Evolutionary conservation across 53 echinoderm and acorn worm genomes (phyloP).

Genomic region (Zoroaster sp.): DNA sequence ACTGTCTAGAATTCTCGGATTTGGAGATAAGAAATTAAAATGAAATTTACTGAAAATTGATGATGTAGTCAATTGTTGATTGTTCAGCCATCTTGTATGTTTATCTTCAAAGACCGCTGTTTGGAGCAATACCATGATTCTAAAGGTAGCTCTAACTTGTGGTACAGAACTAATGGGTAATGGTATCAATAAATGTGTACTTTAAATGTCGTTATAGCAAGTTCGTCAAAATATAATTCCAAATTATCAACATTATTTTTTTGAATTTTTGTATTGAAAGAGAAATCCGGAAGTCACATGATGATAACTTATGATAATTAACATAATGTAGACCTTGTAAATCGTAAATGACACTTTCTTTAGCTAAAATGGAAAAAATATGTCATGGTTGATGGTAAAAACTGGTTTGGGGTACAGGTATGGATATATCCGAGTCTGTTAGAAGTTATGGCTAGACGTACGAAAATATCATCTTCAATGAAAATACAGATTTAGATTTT

Average conservation of each 20-base stretch:
- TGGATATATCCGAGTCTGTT: neutral
- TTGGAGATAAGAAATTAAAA: no score
- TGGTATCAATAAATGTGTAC: neutral
- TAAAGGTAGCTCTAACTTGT: neutral
- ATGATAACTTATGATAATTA: neutral
- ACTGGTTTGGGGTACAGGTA: neutral
- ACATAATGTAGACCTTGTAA: neutral
- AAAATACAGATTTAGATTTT: conserved; percentile 30
- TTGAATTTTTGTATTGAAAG: neutral
- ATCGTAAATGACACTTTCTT: neutral
- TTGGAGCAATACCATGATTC: neutral
- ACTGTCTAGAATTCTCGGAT: no score
- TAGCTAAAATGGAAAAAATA: neutral
- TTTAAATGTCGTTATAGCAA: neutral
- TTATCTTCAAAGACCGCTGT: neutral
- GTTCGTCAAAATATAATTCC: neutral
- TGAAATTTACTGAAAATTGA: no score
- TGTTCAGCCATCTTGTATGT: neutral
- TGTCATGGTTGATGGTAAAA: conserved; percentile 14
- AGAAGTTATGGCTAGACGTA: neutral
- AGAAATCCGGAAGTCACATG: neutral
- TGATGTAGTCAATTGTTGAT: no score
- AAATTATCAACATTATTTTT: neutral
- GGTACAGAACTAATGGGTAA: neutral
- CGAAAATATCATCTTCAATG: conserved; percentile 7